phyloP scores from a whole-genome alignment of 2,797 vertebrate genomes.

The Myotis myotis region DNA sequence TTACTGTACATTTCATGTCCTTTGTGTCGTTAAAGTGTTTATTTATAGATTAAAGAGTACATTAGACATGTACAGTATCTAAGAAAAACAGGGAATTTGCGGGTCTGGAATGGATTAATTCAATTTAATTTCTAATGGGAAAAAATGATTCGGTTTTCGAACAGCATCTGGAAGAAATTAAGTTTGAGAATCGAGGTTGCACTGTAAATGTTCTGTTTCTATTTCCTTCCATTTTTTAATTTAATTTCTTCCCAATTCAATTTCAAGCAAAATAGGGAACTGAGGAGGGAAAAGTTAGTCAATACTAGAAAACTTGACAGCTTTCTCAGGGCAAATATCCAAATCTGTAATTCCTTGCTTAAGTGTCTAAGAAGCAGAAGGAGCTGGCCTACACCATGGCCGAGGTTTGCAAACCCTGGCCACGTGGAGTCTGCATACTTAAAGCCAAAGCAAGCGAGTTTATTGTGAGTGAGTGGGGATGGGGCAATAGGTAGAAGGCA shows the following conservation, averaged over 20 bases:
- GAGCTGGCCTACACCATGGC: neutral
- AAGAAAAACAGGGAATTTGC: neutral
- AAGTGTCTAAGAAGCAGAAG: neutral
- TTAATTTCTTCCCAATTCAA: neutral
- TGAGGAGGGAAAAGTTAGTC: no score
- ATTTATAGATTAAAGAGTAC: neutral
- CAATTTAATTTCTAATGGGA: neutral
- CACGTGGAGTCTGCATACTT: neutral
- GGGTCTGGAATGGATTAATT: neutral
- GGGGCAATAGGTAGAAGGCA: neutral
- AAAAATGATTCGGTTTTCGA: neutral
- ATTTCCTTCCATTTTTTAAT: neutral
- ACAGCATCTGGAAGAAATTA: neutral
- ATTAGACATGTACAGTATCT: neutral
- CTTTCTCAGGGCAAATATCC: neutral
- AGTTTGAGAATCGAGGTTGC: neutral
- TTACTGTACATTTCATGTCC: neutral
- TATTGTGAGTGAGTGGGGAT: neutral
- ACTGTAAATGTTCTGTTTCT: neutral
- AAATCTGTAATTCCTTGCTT: neutral
- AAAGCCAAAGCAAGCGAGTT: neutral
- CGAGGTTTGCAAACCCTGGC: neutral
- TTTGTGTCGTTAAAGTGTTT: neutral
- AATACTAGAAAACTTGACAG: neutral
- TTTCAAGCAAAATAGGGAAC: slow-evolving; percentile 39